phyloP scores from a whole-genome alignment of 2,113 vertebrate genomes.

The Bettongia penicillata region DNA sequence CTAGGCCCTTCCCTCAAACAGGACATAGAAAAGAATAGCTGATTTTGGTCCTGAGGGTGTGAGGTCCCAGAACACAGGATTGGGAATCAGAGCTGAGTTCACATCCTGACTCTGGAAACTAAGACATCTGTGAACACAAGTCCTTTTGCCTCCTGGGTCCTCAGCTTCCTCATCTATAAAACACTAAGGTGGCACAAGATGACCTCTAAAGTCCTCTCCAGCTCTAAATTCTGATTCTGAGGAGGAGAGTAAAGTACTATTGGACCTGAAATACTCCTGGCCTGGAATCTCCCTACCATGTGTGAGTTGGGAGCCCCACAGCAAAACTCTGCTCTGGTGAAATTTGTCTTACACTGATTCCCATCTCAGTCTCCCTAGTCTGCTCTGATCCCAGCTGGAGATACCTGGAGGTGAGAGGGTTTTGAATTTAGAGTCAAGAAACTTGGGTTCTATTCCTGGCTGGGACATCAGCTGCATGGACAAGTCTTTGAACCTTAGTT shows the following conservation, averaged over 20 bases:
- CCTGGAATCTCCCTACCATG: not conserved
- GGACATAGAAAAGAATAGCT: not conserved
- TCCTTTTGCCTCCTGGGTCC: no score
- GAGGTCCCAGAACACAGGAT: not conserved
- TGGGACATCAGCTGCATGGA: not conserved
- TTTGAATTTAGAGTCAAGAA: not conserved
- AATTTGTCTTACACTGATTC: not conserved
- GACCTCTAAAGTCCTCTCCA: no score
- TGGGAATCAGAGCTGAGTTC: not conserved
- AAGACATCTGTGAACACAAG: no score
- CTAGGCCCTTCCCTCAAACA: not conserved
- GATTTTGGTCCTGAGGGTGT: not conserved
- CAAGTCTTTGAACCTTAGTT: not conserved
- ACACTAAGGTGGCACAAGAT: no score
- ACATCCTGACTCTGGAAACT: not conserved
- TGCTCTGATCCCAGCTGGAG: no score
- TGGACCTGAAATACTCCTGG: not conserved
- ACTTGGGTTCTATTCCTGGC: not conserved
- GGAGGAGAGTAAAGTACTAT: not conserved
- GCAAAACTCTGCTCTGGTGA: not conserved
- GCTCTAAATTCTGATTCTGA: not conserved
- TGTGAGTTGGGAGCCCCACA: not conserved
- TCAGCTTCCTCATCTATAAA: no score
- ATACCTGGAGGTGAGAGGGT: not conserved
- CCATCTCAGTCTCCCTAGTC: not conserved